Evolutionary conservation across 2,797 vertebrate species (phyloP), one percentile per base, ranked within the genome.

Genomic region (Podarcis lilfordi): DNA sequence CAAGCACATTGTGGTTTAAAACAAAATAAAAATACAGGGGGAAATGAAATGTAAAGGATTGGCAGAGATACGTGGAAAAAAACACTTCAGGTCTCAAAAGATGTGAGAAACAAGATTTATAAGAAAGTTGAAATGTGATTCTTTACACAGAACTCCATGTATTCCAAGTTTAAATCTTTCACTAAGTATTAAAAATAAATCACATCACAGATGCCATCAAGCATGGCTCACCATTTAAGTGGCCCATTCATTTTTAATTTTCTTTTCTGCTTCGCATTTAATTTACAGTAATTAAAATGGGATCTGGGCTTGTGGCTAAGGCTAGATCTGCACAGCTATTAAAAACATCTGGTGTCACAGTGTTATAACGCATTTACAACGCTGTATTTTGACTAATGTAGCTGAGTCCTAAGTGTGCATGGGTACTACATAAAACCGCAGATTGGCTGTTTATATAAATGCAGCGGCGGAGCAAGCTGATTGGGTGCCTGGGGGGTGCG

Each of bases 71-170:
- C 0, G 78, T 80, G 82, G 80, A 93, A 95, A 93, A 89, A 15
- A 55, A 90, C 92, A n/a, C 37, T 93, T 75, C 19, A 59, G 55
- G 23, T 91, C 74, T 92, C 59, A 87, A 91, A 91, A 68, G 91
- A 91, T 2, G 76, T 90, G 8, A 92, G 86, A 94, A 94, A 90
- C 74, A 92, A 89, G 64, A 92, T 92, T 35, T 80, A 85, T 88
- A 93, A 87, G 86, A 94, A 95, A 92, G 25, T 80, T 82, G 19
- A 86, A 83, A 87, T 81, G 4, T 64, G 59, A 88, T 8, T 86
- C 43, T 91, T 74, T 80, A 79, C 88, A 85, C 27, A 8, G 64
- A 90, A 88, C 50, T 25, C 13, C 89, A 68, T 89, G 89, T 82
- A 83, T 91, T 92, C 80, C 74, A 89, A 80, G 9, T 85, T 89